Evolutionary conservation across 2,888 invertebrate genomes (phyloP).

Genomic region (Sminthurinus aureus): DNA sequence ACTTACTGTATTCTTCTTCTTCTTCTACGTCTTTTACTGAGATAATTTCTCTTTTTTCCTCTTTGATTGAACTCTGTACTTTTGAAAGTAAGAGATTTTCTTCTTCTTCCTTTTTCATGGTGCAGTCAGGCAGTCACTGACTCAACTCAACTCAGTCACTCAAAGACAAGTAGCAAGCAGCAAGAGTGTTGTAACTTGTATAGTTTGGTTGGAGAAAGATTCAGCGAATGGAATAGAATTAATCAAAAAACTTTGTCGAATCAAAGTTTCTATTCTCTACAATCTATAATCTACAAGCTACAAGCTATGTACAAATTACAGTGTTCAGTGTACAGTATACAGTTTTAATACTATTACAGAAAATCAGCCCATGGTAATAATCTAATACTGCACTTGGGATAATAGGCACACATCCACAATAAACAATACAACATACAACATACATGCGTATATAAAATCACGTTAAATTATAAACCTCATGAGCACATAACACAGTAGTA

Average conservation of each 20-base stretch:
- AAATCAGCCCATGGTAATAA: slow-evolving; percentile 21
- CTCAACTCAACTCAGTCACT: neutral
- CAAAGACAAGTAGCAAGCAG: slow-evolving; percentile 26
- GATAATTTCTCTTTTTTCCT: slow-evolving; percentile 58
- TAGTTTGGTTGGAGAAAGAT: slow-evolving; percentile 28
- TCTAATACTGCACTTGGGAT: neutral
- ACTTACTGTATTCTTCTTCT: slow-evolving; percentile 12
- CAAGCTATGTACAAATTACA: slow-evolving; percentile 39
- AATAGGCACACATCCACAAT: too few species aligned
- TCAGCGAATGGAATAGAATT: slow-evolving; percentile 50
- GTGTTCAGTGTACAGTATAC: neutral
- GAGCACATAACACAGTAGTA: too few species aligned
- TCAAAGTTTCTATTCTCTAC: slow-evolving; percentile 50
- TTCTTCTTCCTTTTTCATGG: neutral
- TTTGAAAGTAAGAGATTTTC: neutral
- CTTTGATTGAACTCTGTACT: slow-evolving; percentile 53
- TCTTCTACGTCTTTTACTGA: slow-evolving; percentile 17
- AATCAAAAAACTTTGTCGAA: slow-evolving; percentile 51
- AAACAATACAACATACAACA: too few species aligned
- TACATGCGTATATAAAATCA: too few species aligned
- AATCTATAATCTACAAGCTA: too few species aligned
- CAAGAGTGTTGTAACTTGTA: neutral
- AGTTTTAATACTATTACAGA: slow-evolving; percentile 25
- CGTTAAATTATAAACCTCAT: too few species aligned
- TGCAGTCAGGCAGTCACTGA: slow-evolving; percentile 16